Percentiles rank a stretch among this genome's conserved stretches.
Conservation (phyloP, 2,113 vertebrate species). For the Anser cygnoides region DNA sequence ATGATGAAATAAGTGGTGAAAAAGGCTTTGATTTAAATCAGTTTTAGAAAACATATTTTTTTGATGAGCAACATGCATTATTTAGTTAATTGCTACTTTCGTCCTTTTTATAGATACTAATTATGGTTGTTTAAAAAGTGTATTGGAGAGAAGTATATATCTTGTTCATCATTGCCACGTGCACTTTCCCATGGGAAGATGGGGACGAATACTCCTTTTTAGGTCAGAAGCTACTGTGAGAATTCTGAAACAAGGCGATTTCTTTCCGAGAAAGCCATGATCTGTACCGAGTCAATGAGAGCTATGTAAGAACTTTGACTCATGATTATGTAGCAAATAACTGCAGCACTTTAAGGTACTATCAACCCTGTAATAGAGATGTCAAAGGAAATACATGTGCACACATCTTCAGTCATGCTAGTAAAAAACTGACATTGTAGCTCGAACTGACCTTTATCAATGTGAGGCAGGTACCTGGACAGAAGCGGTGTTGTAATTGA, state of each 20-base stretch:
- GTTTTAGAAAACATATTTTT: slow-evolving; percentile 42
- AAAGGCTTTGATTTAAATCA: not conserved
- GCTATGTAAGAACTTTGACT: not conserved
- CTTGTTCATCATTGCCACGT: not conserved
- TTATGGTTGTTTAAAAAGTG: not conserved
- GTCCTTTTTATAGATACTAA: slow-evolving; percentile 8
- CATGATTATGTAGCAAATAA: slow-evolving; percentile 23
- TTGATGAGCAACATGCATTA: slow-evolving; percentile 26
- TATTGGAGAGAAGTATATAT: not conserved
- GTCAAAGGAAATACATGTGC: not conserved
- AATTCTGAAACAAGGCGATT: not conserved
- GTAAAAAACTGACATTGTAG: not conserved
- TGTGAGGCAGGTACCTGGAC: not conserved
- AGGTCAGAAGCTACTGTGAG: not conserved
- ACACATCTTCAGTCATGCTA: not conserved
- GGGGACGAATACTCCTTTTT: not conserved
- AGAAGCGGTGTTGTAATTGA: not conserved
- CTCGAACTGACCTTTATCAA: not conserved
- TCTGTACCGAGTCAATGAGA: not conserved
- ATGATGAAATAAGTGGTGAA: not conserved
- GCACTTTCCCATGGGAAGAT: not conserved
- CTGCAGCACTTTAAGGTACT: not conserved
- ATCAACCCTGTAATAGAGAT: not conserved
- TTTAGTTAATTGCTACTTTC: slow-evolving; percentile 53
- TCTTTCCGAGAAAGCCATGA: not conserved